Evolutionary conservation across 2,797 vertebrate species (phyloP), one percentile per base, ranked within the genome.

Genomic region (Rhinella marina): DNA sequence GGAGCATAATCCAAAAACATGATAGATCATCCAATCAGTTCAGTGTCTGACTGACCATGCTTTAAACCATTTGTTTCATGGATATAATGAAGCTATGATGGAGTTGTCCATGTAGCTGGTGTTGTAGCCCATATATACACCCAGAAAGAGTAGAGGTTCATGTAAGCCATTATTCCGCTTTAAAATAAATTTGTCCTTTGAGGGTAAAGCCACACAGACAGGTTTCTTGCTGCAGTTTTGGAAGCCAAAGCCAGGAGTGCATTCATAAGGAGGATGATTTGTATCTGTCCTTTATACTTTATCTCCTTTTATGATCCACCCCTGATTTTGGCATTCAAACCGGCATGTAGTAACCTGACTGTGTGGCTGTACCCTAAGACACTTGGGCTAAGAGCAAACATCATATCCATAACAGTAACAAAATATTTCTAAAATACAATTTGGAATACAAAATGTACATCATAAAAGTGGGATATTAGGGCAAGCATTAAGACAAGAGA

Each of bases 401-500:
- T 23, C 32, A 23, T 41, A 29, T n/a, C 7, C 5, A 64, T 25
- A n/a, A 14, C 73, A 50, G 21, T n/a, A 50, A 50, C 8, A 32
- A 9, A 52, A 76, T 76, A 10, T 23, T 21, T 12, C 7, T 13
- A 12, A 52, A 13, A 23, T n/a, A n/a, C n/a, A 5, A 50, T 72
- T 72, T 8, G 8, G 2, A 17, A 29, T 52, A 76, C 73, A 76
- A 76, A 25, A 54, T 56, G 13, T n/a, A 25, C 3, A 41, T 61
- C 7, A 1, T 48, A 64, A 41, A 81, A 16, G 57, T 23, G 7
- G 23, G 32, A 81, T 48, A 81, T 64, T 50, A 4, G 19, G 21
- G 56, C 25, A 27, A 13, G 64, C 6, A 16, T 13, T 68, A 52
- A 62, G 59, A 85, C 72, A 77, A 85, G 83, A 85, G 56, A 75